Percentiles rank a stretch among this genome's conserved stretches.
phyloP scores from a whole-genome alignment of 2,888 invertebrate genomes.

The Conus canariensis region DNA sequence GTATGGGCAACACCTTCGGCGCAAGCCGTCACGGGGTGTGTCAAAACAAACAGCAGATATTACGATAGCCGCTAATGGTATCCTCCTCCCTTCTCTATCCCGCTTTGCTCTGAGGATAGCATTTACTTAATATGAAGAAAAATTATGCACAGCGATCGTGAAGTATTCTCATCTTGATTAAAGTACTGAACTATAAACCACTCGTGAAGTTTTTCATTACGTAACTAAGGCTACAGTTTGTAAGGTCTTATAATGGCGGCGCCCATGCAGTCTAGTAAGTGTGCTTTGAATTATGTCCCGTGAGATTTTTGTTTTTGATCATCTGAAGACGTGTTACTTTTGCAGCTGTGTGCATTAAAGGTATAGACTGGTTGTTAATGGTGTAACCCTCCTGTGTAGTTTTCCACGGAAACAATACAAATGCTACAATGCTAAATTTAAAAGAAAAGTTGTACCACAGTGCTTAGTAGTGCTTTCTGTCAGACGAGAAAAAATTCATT shows the following conservation, averaged over 20 bases:
- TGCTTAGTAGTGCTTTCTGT: too few species aligned
- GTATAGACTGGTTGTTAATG: too few species aligned
- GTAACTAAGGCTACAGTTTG: neutral
- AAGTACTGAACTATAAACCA: neutral
- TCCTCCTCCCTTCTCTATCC: neutral
- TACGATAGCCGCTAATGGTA: neutral
- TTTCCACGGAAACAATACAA: too few species aligned
- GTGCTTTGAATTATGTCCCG: neutral
- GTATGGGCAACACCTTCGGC: neutral
- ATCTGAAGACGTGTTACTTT: neutral
- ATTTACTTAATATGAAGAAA: too few species aligned
- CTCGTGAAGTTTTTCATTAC: neutral
- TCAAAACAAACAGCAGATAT: neutral
- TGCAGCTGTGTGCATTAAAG: too few species aligned
- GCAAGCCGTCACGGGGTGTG: neutral
- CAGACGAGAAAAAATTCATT: too few species aligned
- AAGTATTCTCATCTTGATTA: neutral
- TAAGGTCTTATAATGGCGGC: conserved; percentile 9
- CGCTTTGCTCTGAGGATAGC: too few species aligned
- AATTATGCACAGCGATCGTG: neutral
- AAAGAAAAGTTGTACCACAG: too few species aligned
- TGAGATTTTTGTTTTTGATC: neutral
- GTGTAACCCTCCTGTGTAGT: too few species aligned
- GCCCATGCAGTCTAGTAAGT: conserved; percentile 21
- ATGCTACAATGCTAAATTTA: too few species aligned